A percentile compares a stretch with the other conserved stretches of the same genome.
Evolutionary conservation across 2,888 invertebrate species (phyloP).

Genomic region (Tanypteryx hageni): DNA sequence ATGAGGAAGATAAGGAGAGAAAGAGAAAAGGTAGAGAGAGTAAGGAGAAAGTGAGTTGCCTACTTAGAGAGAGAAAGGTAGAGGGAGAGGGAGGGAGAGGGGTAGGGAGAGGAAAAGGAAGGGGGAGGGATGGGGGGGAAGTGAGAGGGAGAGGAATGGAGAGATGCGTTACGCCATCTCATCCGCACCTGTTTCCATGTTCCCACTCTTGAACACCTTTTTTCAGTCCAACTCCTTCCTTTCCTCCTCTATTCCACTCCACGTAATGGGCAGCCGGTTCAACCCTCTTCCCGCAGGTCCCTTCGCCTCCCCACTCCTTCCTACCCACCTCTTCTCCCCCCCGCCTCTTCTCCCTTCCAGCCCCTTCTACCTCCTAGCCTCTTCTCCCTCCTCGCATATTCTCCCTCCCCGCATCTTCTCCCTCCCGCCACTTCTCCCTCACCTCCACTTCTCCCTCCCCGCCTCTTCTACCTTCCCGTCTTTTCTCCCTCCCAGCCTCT

Average conservation of each 20-base stretch:
- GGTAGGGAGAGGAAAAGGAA: not conserved
- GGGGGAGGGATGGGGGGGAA: too few relatives aligned
- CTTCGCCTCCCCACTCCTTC: not conserved
- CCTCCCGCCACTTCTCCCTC: too few relatives aligned
- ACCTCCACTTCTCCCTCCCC: too few relatives aligned
- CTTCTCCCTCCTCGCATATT: not conserved
- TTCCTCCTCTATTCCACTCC: not conserved
- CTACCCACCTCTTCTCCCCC: not conserved
- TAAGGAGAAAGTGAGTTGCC: not conserved
- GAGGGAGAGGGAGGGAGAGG: not conserved
- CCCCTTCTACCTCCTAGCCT: too few relatives aligned
- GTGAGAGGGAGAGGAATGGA: not conserved
- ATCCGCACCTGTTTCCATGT: conserved; percentile 62
- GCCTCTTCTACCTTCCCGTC: too few relatives aligned
- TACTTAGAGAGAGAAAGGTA: not conserved
- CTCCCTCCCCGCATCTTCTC: not conserved
- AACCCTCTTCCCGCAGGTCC: not conserved
- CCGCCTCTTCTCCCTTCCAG: not conserved
- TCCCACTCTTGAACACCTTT: conserved; percentile 36
- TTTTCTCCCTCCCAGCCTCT: too few relatives aligned
- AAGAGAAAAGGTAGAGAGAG: not conserved
- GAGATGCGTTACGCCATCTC: conserved; percentile 3
- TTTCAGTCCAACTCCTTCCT: not conserved
- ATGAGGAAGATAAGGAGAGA: not conserved
- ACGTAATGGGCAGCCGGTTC: conserved; percentile 43